phyloP scores from a whole-genome alignment of 2,888 invertebrate genomes.

The Melieria crassipennis region DNA sequence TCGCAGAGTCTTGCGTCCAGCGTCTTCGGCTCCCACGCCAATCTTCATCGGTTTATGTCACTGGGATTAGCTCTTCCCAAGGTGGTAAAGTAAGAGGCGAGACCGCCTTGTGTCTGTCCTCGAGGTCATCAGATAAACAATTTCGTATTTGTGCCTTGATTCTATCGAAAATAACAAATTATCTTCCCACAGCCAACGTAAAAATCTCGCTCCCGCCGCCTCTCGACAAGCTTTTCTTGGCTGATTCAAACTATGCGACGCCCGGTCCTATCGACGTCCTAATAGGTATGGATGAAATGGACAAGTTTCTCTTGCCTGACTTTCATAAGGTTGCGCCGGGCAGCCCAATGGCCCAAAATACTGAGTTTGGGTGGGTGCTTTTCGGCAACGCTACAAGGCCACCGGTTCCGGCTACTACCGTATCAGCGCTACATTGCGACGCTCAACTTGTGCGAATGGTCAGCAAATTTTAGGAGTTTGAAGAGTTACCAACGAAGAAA shows the following conservation, averaged over 20 bases:
- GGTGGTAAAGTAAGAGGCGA: too few species aligned
- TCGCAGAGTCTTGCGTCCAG: too few species aligned
- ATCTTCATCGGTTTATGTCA: too few species aligned
- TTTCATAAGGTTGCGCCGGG: slow-evolving; percentile 22
- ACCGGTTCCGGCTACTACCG: not conserved
- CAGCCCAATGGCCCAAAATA: slow-evolving; percentile 26
- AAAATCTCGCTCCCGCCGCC: slow-evolving; percentile 25
- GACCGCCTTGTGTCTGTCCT: too few species aligned
- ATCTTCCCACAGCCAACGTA: slow-evolving; percentile 30
- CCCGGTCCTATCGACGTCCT: slow-evolving; percentile 28
- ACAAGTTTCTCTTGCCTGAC: slow-evolving; percentile 26
- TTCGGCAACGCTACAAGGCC: not conserved
- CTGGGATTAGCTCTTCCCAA: too few species aligned
- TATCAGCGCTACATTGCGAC: slow-evolving; percentile 8
- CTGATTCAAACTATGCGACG: slow-evolving; percentile 33
- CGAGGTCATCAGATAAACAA: too few species aligned
- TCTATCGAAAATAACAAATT: slow-evolving; percentile 36
- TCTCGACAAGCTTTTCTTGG: slow-evolving; percentile 27
- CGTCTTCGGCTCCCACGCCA: too few species aligned
- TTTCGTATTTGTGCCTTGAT: too few species aligned
- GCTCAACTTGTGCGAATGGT: slow-evolving; percentile 11
- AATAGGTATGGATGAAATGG: slow-evolving; percentile 36
- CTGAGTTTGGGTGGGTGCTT: slow-evolving; percentile 30
- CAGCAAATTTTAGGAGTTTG: slow-evolving; percentile 35
- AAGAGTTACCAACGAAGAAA: slow-evolving; percentile 30